These are phyloP conservation scores for Ochropacha duplaris DNA, from an alignment of 2,888 invertebrate genomes.

Conservation along the genomic window DNA sequence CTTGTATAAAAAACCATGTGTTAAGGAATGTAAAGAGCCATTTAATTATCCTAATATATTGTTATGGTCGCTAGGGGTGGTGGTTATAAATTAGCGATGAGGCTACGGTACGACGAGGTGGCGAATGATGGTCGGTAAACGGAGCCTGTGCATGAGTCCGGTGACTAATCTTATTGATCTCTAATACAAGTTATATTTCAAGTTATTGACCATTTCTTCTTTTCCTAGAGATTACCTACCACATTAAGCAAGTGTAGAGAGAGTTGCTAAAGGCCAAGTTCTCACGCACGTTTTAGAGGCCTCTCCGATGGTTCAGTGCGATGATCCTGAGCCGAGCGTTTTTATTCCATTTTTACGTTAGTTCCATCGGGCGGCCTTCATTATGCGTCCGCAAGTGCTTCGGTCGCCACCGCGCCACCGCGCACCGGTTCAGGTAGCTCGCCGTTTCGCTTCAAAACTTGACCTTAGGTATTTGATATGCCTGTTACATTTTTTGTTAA, in stretches of 20 bases:
- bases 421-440: constrained; percentile 73
- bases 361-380: constrained; percentile 74
- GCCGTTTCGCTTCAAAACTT: constrained; percentile 67
- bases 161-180: not conserved
- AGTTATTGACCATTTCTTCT: not conserved
- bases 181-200: not conserved
- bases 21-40: constrained; percentile 83
- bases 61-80: constrained; percentile 78
- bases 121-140: constrained; percentile 48
- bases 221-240: not conserved
- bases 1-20: constrained; percentile 78
- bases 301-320: constrained; percentile 63
- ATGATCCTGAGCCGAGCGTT: constrained; percentile 68
- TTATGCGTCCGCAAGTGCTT: constrained; percentile 72
- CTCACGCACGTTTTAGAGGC: constrained; percentile 54
- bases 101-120: constrained; percentile 57
- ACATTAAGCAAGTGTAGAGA: constrained; percentile 14
- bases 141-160: not conserved
- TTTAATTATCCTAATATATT: constrained; percentile 83
- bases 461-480: constrained; percentile 79
- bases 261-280: constrained; percentile 30
- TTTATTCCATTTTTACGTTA: constrained; percentile 73
- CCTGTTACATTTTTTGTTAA: constrained; percentile 71
- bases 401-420: constrained; percentile 55
- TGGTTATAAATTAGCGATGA: constrained; percentile 72